phyloP scores from a whole-genome alignment of 2,797 vertebrate species.

The Heteromormyrus szaboi region DNA sequence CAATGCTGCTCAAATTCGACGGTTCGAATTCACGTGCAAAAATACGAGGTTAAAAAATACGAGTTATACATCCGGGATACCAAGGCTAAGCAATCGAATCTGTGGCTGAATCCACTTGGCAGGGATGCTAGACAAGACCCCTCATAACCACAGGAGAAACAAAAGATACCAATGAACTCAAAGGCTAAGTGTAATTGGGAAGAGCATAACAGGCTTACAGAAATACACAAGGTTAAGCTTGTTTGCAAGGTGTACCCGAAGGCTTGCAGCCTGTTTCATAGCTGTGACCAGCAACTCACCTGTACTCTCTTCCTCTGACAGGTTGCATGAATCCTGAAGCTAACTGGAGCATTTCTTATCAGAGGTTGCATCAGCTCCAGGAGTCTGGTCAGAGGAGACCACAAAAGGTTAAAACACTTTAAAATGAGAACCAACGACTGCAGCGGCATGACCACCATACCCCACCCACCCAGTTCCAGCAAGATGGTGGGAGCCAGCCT shows the following conservation, averaged over 20 bases:
- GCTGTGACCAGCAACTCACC: not conserved
- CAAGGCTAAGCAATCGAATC: no score
- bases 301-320: conserved; percentile 24
- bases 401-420: conserved; percentile 68
- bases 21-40: no score
- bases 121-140: not conserved
- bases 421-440: conserved; percentile 56
- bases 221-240: not conserved
- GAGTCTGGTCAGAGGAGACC: conserved; percentile 74
- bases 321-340: conserved; percentile 62
- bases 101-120: not conserved
- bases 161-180: not conserved
- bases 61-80: no score
- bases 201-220: not conserved
- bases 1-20: no score
- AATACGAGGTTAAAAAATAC: no score
- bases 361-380: conserved; percentile 56
- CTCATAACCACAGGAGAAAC: not conserved
- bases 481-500: conserved; percentile 43
- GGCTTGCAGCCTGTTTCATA: not conserved
- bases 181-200: not conserved
- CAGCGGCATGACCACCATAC: conserved; percentile 37
- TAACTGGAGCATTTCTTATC: conserved; percentile 65
- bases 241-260: not conserved
- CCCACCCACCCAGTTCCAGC: conserved; percentile 55